phyloP scores from a whole-genome alignment of 2,797 vertebrate species.

The Nasua narica region DNA sequence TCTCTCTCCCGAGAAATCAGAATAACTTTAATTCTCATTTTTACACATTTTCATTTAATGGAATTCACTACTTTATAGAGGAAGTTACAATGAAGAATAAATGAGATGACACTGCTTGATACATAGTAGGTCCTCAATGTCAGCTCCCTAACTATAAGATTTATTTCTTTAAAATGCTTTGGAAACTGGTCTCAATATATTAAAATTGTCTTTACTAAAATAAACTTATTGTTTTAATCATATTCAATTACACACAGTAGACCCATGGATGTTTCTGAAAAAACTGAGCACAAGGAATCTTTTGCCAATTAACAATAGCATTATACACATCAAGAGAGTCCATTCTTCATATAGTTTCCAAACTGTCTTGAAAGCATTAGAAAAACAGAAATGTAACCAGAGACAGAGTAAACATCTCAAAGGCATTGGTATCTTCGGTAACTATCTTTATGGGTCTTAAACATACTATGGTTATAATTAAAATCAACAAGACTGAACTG shows the following conservation, averaged over 20 bases:
- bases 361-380: background rate
- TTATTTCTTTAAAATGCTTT: background rate
- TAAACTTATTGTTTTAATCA: background rate
- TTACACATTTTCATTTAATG: slow-evolving; percentile 30
- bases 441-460: background rate
- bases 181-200: background rate
- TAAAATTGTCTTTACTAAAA: background rate
- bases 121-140: background rate
- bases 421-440: background rate
- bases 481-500: background rate
- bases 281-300: background rate
- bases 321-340: background rate
- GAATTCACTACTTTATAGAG: background rate
- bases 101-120: background rate
- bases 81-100: background rate
- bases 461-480: background rate
- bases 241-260: background rate
- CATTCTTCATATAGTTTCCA: background rate
- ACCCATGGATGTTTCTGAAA: background rate
- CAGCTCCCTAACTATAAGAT: background rate
- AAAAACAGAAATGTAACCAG: background rate
- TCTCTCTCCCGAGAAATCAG: background rate
- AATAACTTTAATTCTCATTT: background rate
- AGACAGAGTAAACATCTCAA: slow-evolving; percentile 14
- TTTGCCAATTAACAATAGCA: background rate